These are phyloP conservation scores for Ploceus nigricollis DNA, from an alignment of 2,113 vertebrate species.

Conservation along the genomic window DNA sequence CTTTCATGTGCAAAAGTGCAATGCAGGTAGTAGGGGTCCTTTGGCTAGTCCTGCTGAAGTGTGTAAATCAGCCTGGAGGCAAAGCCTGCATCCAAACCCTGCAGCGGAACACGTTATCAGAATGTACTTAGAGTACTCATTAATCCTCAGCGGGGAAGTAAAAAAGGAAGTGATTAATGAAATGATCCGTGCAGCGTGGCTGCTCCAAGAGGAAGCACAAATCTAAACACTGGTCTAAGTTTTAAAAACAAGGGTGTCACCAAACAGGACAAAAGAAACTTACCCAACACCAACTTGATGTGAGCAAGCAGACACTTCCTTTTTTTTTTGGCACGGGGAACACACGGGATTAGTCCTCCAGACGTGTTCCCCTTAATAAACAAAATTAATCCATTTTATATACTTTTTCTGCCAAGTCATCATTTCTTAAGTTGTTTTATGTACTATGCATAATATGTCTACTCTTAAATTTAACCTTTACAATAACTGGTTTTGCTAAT, in stretches of 20 bases:
- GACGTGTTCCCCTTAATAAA: fast-evolving
- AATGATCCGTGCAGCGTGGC: fast-evolving
- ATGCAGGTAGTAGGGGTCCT: fast-evolving
- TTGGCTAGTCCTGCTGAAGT: background rate
- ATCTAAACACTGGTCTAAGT: fast-evolving
- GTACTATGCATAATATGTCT: fast-evolving
- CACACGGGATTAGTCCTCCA: background rate
- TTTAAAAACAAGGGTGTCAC: background rate
- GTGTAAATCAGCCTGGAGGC: fast-evolving
- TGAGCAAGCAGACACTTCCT: background rate
- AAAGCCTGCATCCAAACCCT: fast-evolving
- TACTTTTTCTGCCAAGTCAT: background rate
- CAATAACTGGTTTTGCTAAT: background rate
- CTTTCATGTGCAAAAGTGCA: fast-evolving
- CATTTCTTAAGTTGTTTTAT: fast-evolving
- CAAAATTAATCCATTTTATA: background rate
- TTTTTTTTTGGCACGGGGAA: fast-evolving
- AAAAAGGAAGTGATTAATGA: background rate
- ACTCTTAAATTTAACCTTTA: background rate
- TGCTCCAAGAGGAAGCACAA: too few relatives aligned
- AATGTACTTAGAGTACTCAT: fast-evolving
- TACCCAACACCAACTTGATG: background rate
- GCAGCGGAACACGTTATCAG: fast-evolving
- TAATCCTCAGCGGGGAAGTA: fast-evolving
- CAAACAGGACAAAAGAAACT: background rate